Evolutionary conservation across 2,797 vertebrate species (phyloP).

Genomic region (Clarias pachynema): DNA sequence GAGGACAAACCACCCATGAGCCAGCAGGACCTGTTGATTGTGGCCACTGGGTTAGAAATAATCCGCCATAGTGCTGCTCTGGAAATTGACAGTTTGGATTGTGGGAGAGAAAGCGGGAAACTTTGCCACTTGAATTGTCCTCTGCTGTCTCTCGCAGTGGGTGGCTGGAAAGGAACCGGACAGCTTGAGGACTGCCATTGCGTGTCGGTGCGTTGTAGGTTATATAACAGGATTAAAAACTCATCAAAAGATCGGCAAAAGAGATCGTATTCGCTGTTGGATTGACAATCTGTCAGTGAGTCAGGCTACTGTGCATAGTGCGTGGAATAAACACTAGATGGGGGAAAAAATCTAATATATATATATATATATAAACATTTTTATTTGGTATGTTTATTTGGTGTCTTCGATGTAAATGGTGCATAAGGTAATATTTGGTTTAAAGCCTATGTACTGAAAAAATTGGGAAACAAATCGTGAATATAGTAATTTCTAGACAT

Average conservation of each 20-base stretch:
- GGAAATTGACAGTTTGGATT: slow-evolving; percentile 60
- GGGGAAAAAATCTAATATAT: no score
- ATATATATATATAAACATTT: no score
- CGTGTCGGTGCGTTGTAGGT: slow-evolving; percentile 40
- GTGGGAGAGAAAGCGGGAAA: slow-evolving; percentile 54
- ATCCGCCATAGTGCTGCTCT: slow-evolving; percentile 48
- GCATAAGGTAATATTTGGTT: background rate
- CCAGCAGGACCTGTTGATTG: slow-evolving; percentile 50
- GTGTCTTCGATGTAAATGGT: background rate
- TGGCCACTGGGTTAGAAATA: slow-evolving; percentile 54
- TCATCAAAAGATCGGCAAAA: slow-evolving; percentile 33
- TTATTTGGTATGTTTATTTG: background rate
- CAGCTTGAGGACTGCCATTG: slow-evolving; percentile 25
- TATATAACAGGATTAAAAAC: slow-evolving; percentile 55
- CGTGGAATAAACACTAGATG: background rate
- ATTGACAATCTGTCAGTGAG: slow-evolving; percentile 31
- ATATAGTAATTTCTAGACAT: background rate
- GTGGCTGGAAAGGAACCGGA: slow-evolving; percentile 34
- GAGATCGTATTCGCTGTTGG: slow-evolving; percentile 32
- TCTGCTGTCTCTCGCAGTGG: slow-evolving; percentile 47
- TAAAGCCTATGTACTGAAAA: background rate
- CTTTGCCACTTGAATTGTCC: slow-evolving; percentile 51
- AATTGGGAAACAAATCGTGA: background rate
- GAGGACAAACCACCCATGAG: slow-evolving; percentile 51
- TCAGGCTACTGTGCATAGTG: background rate